A percentile compares a stretch with the other conserved stretches of the same genome.
Evolutionary conservation across 2,888 invertebrate genomes (phyloP).

Genomic region (Epistrophe eligans): DNA sequence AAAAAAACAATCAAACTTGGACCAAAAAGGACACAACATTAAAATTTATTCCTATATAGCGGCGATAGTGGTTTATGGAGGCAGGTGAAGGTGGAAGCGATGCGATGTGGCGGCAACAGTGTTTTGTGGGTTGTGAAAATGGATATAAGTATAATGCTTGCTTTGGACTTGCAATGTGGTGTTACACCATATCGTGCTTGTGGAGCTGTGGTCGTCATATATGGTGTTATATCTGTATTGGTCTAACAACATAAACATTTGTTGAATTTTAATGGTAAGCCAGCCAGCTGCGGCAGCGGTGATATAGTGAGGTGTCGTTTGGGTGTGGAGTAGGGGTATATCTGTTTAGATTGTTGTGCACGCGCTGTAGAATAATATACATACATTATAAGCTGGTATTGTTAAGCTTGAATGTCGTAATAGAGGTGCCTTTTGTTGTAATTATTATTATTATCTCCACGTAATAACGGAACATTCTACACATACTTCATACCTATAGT

Average conservation of each 20-base stretch:
- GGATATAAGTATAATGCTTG: conserved; percentile 1
- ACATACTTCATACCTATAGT: neutral
- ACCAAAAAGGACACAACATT: conserved; percentile 42
- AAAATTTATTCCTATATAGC: conserved; percentile 45
- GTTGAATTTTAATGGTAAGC: conserved; percentile 51
- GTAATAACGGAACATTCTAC: conserved; percentile 8
- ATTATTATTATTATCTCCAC: conserved; percentile 40
- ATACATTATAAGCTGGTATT: neutral
- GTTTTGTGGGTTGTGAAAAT: conserved; percentile 25
- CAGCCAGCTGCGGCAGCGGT: conserved; percentile 11
- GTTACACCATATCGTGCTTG: conserved; percentile 27
- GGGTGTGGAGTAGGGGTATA: no score
- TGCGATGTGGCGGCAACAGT: conserved; percentile 8
- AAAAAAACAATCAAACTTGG: conserved; percentile 12
- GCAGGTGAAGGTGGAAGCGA: neutral
- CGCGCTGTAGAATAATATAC: no score
- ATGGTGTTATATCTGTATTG: conserved; percentile 11
- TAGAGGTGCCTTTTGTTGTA: conserved; percentile 18
- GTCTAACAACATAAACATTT: conserved; percentile 57
- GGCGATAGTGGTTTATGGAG: conserved; percentile 40
- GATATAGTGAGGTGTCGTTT: neutral
- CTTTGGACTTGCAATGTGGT: conserved; percentile 14
- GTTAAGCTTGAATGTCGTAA: neutral
- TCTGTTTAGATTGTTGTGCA: neutral
- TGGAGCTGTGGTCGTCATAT: conserved; percentile 11